phyloP scores from a whole-genome alignment of 2,797 vertebrate species.

The Leptatherina wallacei region DNA sequence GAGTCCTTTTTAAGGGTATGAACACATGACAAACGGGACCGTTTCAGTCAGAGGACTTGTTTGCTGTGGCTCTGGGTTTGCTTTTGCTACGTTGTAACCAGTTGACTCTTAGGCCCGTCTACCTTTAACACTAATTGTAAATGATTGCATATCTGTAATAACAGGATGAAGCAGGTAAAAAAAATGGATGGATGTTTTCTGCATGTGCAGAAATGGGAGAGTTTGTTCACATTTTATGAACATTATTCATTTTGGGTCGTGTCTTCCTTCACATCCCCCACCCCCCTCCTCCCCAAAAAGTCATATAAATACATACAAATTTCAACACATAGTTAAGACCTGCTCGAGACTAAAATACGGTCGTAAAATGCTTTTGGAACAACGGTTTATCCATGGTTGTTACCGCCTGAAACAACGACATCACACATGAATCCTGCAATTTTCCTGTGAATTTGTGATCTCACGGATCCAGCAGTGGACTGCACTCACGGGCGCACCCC shows the following conservation, averaged over 20 bases:
- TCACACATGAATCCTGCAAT: no score
- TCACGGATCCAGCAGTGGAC: no score
- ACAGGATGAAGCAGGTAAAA: neutral
- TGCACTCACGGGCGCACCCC: no score
- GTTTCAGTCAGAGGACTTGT: neutral
- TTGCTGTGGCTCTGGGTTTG: neutral
- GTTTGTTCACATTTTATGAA: neutral
- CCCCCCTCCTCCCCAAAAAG: no score
- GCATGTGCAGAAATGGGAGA: neutral
- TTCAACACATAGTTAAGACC: conserved; percentile 19
- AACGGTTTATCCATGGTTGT: neutral
- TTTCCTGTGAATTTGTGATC: no score
- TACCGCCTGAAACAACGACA: no score
- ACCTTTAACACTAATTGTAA: neutral
- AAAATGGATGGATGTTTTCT: neutral
- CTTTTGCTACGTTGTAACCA: neutral
- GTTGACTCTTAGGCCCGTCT: neutral
- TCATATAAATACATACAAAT: conserved; percentile 9
- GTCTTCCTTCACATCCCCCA: neutral
- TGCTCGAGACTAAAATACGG: conserved; percentile 13
- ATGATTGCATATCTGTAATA: neutral
- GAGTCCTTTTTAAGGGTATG: neutral
- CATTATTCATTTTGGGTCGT: neutral
- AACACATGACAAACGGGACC: neutral
- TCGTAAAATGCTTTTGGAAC: conserved; percentile 32